Base-by-base conservation (phyloP, 2,797 vertebrate genomes). In the Centroberyx gerrardi region DNA sequence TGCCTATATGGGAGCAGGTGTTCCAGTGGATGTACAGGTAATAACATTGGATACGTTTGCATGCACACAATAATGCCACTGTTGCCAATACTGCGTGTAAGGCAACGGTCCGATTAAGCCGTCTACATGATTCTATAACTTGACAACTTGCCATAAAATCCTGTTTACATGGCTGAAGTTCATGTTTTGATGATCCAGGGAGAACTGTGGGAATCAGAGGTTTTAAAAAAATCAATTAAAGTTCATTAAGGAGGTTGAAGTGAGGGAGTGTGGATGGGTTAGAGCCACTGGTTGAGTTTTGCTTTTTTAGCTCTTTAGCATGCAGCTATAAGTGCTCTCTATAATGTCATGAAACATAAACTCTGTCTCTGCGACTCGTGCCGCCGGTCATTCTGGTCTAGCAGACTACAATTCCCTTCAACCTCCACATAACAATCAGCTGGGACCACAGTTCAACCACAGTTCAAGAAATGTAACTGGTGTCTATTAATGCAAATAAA, bases 401-500 rank as follows among this genome's bases (percentile, higher is more conserved):
- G 29, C 29, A 55, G 27, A 31, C 14, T 55, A 55, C n/a, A 28
- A 5, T 18, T 55, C 53, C 53, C 53, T 55, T 55, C 53, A 31
- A 55, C 28, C 2, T 55, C 53, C 53, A 55, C 28, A 15, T 1
- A 55, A 55, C 53, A 14, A 28, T 54, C 10, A 15, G 53, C 28
- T 15, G 53, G 27, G 53, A 28, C 13, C 28, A 31, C 53, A 31
- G 15, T 3, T 55, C 8, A 9, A 40, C 7, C 38, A 9, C 38
- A 40, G 38, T 40, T 40, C 38, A 40, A 40, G 38, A 40, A 40
- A 40, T 40, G 38, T 40, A 9, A 40, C 38, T 40, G 38, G 38
- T 40, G 38, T 40, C 7, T 10, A 9, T 44, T 55, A 68, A 76
- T 67, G 42, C 33, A 27, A 74, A 65, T 46, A 0, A n/a, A 55